Conservation (phyloP, 2,113 vertebrate species). For the Suncus etruscus region DNA sequence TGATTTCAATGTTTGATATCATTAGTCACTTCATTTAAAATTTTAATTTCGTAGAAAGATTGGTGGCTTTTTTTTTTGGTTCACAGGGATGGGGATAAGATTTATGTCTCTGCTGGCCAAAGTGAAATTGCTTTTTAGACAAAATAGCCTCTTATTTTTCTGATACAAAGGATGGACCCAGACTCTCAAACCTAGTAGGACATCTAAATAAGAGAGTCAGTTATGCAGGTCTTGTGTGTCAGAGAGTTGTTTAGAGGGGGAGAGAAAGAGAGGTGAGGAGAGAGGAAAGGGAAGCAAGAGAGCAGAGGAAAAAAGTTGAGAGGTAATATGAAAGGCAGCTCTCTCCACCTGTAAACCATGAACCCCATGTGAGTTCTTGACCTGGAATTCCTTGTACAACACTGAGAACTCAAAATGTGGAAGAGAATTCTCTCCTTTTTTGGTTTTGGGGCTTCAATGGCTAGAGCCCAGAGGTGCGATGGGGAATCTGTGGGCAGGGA, state of each 20-base stretch:
- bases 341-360: not conserved
- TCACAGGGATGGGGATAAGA: not conserved
- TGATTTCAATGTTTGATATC: conserved; percentile 36
- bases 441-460: no score
- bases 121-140: conserved; percentile 56
- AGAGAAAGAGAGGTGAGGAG: not conserved
- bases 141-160: conserved; percentile 6
- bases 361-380: not conserved
- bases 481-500: no score
- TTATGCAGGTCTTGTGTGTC: not conserved
- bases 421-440: not conserved
- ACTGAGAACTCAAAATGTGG: conserved; percentile 13
- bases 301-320: no score
- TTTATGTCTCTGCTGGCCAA: conserved; percentile 28
- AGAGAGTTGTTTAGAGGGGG: not conserved
- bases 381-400: conserved; percentile 20
- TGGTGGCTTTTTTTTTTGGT: not conserved
- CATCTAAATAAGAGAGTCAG: conserved; percentile 3
- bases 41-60: conserved; percentile 25
- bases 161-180: no score
- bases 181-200: no score
- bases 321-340: conserved; percentile 5
- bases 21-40: conserved; percentile 20
- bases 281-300: no score
- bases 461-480: no score